Evolutionary conservation across 2,797 vertebrate genomes (phyloP), one percentile per base, ranked within the genome.

Genomic region (Phalloptychus januarius): DNA sequence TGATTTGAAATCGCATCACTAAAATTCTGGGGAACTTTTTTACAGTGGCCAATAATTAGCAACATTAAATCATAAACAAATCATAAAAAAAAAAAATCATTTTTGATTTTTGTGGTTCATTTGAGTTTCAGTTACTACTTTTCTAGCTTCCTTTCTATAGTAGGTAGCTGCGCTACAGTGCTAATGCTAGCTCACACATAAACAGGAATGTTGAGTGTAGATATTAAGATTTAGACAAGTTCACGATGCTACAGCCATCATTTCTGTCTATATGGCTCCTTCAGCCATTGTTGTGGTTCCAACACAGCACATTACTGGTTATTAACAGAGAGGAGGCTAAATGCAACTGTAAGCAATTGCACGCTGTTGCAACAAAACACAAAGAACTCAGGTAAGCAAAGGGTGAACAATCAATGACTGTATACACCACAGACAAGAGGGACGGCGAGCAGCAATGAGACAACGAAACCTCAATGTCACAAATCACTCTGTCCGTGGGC

Each of bases 391-490:
- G 11, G 54, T 71, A n/a, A 0, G 45, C 18, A 11, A 67, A 67
- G 20, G 45, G 50, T 10, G 76, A 83, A 78, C 33, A 71, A 75
- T 36, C 50, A 28, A 65, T 75, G 42, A 79, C 75, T 81, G 82
- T 44, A 85, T 75, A 83, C 2, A 67, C 25, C 33, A 63, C 71
- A 63, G 42, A 76, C 54, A 72, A 79, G 63, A 77, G 75, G 74
- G 78, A 83, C 75, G 69, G 63, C 45, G 72, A 81, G 25, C 12
- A 67, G 56, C 77, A 56, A 74, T 28, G 15, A 63, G 65, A 31
- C 71, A 77, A 63, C 44, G 73, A 33, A 78, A 84, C 83, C 90
- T 91, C 87, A 91, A 87, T 88, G 90, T 82, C 87, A 87, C 87
- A 88, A 70, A 79, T 85, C 89, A 83, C 72, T 77, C 77, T 2